Evolutionary conservation across 2,797 vertebrate genomes (phyloP).

Genomic region (Novumbra hubbsi): DNA sequence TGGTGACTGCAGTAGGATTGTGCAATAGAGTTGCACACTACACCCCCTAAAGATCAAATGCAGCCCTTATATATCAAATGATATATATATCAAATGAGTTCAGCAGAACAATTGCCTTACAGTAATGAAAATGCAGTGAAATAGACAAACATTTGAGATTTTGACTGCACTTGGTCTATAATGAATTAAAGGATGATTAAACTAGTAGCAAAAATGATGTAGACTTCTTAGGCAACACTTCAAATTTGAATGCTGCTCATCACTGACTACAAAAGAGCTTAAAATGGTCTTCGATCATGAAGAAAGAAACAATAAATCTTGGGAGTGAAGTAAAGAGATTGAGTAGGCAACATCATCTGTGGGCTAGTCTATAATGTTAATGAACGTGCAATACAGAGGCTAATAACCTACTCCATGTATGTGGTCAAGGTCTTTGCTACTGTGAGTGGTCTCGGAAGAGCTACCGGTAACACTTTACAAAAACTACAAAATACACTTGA

Average conservation of each 20-base stretch:
- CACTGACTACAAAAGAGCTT: neutral
- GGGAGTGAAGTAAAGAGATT: neutral
- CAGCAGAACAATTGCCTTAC: no score
- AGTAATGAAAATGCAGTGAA: no score
- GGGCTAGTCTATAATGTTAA: neutral
- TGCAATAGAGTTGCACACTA: constrained; percentile 2
- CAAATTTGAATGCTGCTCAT: neutral
- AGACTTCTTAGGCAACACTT: neutral
- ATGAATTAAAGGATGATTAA: neutral
- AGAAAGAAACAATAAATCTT: neutral
- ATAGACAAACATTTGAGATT: neutral
- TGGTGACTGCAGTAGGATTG: constrained; percentile 23
- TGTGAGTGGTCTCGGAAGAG: neutral
- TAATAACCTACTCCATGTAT: neutral
- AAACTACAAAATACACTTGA: no score
- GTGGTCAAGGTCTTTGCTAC: neutral
- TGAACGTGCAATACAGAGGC: neutral
- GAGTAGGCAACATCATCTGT: neutral
- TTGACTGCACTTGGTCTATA: neutral
- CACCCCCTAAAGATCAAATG: neutral
- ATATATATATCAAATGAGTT: neutral
- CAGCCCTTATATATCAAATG: no score
- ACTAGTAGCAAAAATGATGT: neutral
- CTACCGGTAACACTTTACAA: no score
- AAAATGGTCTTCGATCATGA: neutral